Conservation (phyloP, 2,113 vertebrate genomes). For the Forbesichthys agassizii region DNA sequence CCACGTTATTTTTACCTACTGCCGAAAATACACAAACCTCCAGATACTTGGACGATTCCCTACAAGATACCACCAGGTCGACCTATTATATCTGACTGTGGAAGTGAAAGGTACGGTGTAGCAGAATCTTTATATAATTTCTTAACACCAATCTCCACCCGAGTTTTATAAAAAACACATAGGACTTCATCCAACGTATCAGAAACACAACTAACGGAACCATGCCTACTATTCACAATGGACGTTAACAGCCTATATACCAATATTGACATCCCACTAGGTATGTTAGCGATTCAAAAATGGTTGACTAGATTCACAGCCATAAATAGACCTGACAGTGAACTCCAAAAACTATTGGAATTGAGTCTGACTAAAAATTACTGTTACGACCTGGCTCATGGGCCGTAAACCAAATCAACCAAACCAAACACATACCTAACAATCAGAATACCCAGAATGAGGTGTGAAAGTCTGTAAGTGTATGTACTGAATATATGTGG, state of each 20-base stretch:
- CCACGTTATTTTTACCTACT: neutral
- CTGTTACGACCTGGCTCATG: neutral
- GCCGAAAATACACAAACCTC: neutral
- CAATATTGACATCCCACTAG: neutral
- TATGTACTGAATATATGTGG: too few species aligned
- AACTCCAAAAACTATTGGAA: neutral
- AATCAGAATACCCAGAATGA: too few species aligned
- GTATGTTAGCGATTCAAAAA: neutral
- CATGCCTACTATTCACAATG: neutral
- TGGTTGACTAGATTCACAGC: neutral
- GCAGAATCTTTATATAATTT: conserved; percentile 9
- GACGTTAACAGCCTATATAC: conserved; percentile 4
- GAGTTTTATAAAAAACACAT: neutral
- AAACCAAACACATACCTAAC: too few species aligned
- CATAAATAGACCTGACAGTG: neutral
- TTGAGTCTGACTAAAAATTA: neutral
- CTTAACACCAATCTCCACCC: conserved; percentile 11
- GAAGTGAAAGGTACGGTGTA: neutral
- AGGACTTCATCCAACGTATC: neutral
- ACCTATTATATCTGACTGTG: conserved; percentile 15
- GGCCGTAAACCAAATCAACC: too few species aligned
- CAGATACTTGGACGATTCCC: neutral
- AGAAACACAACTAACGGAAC: neutral
- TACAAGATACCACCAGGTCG: neutral
- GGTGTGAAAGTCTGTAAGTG: too few species aligned